Conservation (phyloP, 53 echinoderm and acorn worm genomes). For the Hippasteria phrygiana region DNA sequence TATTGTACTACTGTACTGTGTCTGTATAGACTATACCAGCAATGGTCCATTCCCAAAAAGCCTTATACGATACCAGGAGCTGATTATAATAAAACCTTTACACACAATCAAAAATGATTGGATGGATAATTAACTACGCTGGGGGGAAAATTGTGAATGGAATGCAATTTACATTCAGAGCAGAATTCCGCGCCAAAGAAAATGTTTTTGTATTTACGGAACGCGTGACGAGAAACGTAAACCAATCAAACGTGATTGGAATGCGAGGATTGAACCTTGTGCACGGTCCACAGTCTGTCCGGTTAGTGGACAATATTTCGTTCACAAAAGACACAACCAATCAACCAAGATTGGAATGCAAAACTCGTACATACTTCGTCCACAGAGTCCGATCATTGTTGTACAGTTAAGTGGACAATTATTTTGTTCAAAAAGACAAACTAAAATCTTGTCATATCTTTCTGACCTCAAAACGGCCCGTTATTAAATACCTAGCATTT, state of each 20-base stretch:
- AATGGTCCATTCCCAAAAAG: no score
- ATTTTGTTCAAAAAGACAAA: background rate
- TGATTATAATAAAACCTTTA: no score
- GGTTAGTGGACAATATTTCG: no score
- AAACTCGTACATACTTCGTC: background rate
- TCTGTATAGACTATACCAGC: no score
- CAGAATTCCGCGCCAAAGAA: slow-evolving; percentile 12
- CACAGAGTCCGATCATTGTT: background rate
- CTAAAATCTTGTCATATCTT: background rate
- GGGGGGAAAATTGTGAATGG: slow-evolving; percentile 13
- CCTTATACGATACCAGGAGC: no score
- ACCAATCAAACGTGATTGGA: slow-evolving; percentile 29
- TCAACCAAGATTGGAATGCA: slow-evolving; percentile 13
- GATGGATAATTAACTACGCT: no score
- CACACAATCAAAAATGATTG: no score
- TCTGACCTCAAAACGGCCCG: background rate
- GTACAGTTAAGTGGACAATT: background rate
- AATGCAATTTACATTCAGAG: slow-evolving; percentile 56
- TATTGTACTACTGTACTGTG: no score
- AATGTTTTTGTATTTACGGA: slow-evolving; percentile 61
- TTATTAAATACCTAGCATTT: background rate
- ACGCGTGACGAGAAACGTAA: slow-evolving; percentile 23
- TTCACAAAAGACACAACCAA: no score
- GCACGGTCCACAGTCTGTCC: no score
- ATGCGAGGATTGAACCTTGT: background rate